Conservation (phyloP, 1,140 invertebrate genomes). For the Drosophila willistoni region DNA sequence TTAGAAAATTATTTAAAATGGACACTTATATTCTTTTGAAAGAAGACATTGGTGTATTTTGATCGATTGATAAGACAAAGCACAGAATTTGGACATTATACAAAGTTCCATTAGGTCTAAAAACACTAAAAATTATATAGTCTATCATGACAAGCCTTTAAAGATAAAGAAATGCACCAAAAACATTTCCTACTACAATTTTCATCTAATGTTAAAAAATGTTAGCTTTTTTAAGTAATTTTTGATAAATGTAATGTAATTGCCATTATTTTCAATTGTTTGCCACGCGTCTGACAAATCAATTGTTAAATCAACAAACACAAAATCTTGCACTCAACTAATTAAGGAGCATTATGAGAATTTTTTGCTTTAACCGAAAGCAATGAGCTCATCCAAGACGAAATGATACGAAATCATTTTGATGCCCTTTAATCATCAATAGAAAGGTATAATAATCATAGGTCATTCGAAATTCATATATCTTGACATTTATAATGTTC, state of each 20-base stretch:
- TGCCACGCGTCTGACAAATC: conserved; percentile 12
- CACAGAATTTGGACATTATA: too few relatives aligned
- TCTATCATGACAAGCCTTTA: too few relatives aligned
- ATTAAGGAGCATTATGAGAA: conserved; percentile 18
- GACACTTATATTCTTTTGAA: too few relatives aligned
- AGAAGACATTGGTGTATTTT: too few relatives aligned
- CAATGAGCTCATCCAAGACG: conserved; percentile 26
- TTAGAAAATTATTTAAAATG: too few relatives aligned
- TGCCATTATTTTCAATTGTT: conserved; percentile 4
- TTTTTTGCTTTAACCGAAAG: conserved; percentile 12
- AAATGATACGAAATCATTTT: conserved; percentile 12
- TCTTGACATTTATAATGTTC: too few relatives aligned
- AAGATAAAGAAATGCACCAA: too few relatives aligned
- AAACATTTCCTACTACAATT: not conserved
- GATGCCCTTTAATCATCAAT: not conserved
- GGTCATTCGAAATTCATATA: too few relatives aligned
- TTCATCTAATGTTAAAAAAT: not conserved
- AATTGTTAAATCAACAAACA: conserved; percentile 14
- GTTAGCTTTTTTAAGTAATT: not conserved
- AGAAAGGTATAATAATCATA: not conserved
- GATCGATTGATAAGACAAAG: too few relatives aligned
- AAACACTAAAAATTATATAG: too few relatives aligned
- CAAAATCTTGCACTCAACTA: conserved; percentile 14
- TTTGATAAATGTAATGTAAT: not conserved
- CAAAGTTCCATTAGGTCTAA: too few relatives aligned